Evolutionary conservation across 2,797 vertebrate species (phyloP), one percentile per base, ranked within the genome.

Genomic region (Chaunax sp.): DNA sequence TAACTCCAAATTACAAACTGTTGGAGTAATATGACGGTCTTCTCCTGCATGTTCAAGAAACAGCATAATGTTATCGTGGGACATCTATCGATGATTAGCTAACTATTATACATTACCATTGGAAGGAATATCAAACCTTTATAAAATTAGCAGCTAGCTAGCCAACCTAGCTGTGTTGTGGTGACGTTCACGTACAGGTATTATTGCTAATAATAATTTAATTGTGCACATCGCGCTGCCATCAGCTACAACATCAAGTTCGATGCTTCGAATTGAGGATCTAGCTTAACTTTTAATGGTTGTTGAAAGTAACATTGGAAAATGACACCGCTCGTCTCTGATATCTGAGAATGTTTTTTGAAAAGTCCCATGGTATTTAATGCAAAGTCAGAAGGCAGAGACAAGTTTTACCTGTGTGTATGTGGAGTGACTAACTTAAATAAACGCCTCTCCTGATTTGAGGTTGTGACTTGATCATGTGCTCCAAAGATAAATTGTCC

Each of bases 1-100:
- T 35, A 45, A 28, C 52, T 41, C 18, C 52, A 64, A 15, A 62
- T 51, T 40, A 72, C 56, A 51, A 15, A 19, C 19, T 2, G 18
- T 14, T 33, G 19, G 4, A 2, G 0, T 25, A 11, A 28, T 18
- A n/a, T 16, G 35, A 5, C 7, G 15, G 16, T 49, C 16, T 18
- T 25, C 13, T 14, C 5, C 1, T 1, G 12, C 15, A 8, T 10
- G 25, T 35, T 38, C 0, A 25, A 8, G 2, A 43, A 50, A 10
- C 0, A 2, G 3, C 2, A 20, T 11, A 22, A 2, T 23, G 15
- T 25, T 22, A 6, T 18, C 4, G 12, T 6, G 1, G 16, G 22
- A 12, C 20, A 6, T 62, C 1, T 22, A 15, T 16, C 20, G n/a
- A 14, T 13, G 23, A 20, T 0, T 7, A 43, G 45, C 62, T 57